These are phyloP conservation scores for Sardinella longiceps DNA, from an alignment of 2,797 vertebrate genomes.

Conservation along the genomic window DNA sequence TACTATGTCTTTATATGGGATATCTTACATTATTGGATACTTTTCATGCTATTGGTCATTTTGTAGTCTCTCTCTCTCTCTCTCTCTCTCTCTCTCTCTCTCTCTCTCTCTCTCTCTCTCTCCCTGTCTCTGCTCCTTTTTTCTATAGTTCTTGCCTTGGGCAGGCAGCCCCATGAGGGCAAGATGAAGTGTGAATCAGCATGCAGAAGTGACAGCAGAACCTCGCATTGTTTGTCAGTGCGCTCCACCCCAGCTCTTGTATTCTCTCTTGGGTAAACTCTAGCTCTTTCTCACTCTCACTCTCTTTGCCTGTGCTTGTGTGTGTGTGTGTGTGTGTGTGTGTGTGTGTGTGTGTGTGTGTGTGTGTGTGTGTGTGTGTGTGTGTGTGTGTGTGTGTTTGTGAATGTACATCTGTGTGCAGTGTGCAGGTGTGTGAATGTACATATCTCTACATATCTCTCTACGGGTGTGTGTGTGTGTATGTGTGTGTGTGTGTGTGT, in stretches of 20 bases:
- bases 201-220: conserved; percentile 22
- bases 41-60: background rate
- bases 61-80: background rate
- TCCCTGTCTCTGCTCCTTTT: conserved; percentile 31
- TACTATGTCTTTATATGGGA: background rate
- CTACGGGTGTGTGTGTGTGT: too few relatives aligned
- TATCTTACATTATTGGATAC: too few relatives aligned
- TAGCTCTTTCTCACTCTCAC: background rate
- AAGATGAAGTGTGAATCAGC: conserved; percentile 17
- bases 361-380: background rate
- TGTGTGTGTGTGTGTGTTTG: background rate
- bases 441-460: too few relatives aligned
- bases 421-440: background rate
- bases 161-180: background rate
- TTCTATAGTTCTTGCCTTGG: background rate
- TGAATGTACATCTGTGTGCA: too few relatives aligned
- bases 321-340: background rate
- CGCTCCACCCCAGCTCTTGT: conserved; percentile 1
- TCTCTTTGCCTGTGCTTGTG: background rate
- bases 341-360: conserved; percentile 28
- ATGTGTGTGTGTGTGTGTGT: background rate
- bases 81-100: conserved; percentile 32
- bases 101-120: conserved; percentile 41
- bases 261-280: background rate
- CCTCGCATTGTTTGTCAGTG: background rate